These are phyloP conservation scores for Ernsta delagoae DNA, from an alignment of 2,888 invertebrate species.

Conservation along the genomic window DNA sequence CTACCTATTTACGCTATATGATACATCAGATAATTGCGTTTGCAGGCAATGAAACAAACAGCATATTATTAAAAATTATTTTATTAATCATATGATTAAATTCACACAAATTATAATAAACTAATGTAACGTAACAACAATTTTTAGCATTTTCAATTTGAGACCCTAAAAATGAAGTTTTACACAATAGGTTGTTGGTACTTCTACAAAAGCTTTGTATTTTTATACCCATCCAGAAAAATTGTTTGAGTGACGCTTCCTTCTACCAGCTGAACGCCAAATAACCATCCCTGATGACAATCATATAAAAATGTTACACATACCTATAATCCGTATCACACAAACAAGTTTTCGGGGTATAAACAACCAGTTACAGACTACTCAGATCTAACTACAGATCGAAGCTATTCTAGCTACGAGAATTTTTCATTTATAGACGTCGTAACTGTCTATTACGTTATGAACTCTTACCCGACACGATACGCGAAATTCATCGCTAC, in stretches of 20 bases:
- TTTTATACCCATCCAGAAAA: conserved; percentile 41
- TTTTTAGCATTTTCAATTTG: conserved; percentile 42
- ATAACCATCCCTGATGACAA: not conserved
- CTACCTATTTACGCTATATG: no score
- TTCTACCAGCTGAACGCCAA: not conserved
- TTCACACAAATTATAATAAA: conserved; percentile 53
- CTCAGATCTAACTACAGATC: conserved; percentile 54
- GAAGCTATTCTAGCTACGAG: conserved; percentile 51
- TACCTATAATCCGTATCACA: conserved; percentile 6
- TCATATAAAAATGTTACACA: not conserved
- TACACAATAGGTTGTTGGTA: conserved; percentile 44
- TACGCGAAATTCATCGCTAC: conserved; percentile 10
- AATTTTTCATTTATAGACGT: conserved; percentile 45
- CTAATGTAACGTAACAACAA: conserved; percentile 41
- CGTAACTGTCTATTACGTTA: conserved; percentile 36
- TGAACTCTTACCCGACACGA: conserved; percentile 13
- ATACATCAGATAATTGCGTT: no score
- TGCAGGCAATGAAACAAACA: no score
- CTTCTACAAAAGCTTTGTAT: conserved; percentile 57
- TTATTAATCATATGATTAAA: conserved; percentile 57
- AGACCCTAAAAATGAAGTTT: conserved; percentile 43
- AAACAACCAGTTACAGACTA: conserved; percentile 45
- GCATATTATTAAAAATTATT: conserved; percentile 57
- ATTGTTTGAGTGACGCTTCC: conserved; percentile 26
- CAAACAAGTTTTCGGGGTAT: conserved; percentile 41